Percentiles rank a stretch among this genome's conserved stretches.
Conservation (phyloP, 2,888 invertebrate genomes). For the Trachelus iudaicus region DNA sequence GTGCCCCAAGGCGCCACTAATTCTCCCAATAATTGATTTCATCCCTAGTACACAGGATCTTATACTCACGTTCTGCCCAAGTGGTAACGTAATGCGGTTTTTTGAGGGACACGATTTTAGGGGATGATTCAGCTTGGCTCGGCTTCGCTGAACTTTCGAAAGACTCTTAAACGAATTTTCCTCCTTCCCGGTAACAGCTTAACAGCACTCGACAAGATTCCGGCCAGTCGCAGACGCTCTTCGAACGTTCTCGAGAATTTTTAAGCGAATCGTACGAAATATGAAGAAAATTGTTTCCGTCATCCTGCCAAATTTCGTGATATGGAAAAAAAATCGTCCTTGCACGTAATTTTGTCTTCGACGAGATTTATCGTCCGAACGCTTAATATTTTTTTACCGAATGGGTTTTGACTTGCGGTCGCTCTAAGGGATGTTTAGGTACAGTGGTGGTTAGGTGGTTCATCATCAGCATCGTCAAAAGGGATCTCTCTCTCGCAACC, state of each 20-base stretch:
- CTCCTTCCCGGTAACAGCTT: not conserved
- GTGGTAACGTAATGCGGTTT: not conserved
- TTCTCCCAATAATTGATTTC: constrained; percentile 57
- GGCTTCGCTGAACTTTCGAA: not conserved
- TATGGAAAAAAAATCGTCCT: no score
- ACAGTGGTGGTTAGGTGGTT: not conserved
- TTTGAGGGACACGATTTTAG: not conserved
- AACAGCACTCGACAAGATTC: not conserved
- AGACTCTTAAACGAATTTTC: not conserved
- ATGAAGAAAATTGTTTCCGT: not conserved
- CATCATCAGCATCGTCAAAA: not conserved
- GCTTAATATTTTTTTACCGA: no score
- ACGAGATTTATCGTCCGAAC: no score
- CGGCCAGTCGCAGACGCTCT: not conserved
- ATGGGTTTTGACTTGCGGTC: no score
- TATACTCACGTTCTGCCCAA: not conserved
- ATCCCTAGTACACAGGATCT: not conserved
- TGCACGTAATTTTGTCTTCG: no score
- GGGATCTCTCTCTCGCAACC: not conserved
- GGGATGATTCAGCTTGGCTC: not conserved
- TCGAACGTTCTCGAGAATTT: not conserved
- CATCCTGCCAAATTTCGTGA: not conserved
- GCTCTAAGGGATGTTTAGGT: not conserved
- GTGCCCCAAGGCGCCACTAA: constrained; percentile 48
- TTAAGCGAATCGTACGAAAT: not conserved